Percentiles rank a stretch among this genome's conserved stretches.
These are phyloP conservation scores for Myotis pilosus DNA, from an alignment of 2,797 vertebrate genomes.

Conservation along the genomic window DNA sequence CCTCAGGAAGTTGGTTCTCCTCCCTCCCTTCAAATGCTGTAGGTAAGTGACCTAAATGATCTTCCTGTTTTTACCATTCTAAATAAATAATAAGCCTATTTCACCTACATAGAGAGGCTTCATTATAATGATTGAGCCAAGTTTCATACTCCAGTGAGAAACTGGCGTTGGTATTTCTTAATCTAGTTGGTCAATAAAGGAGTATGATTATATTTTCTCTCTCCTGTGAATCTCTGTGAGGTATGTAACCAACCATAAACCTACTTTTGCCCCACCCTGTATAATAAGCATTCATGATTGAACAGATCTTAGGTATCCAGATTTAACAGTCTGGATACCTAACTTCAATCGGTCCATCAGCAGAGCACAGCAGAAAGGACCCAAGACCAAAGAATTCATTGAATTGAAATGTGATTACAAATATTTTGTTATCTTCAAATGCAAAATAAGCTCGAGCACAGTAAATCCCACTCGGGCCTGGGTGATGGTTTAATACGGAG, in stretches of 20 bases:
- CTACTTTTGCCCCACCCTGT: background rate
- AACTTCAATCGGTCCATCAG: too few species aligned
- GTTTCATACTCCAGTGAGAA: background rate
- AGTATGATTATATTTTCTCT: background rate
- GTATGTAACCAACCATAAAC: background rate
- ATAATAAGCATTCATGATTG: background rate
- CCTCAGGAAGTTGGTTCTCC: background rate
- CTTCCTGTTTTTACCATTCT: background rate
- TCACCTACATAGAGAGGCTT: background rate
- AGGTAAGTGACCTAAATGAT: background rate
- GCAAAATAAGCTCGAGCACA: background rate
- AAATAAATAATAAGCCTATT: background rate
- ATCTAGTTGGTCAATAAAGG: background rate
- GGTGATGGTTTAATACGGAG: background rate
- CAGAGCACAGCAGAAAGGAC: background rate
- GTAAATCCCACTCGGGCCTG: background rate
- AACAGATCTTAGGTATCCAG: background rate
- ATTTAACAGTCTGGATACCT: too few species aligned
- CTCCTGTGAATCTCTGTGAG: background rate
- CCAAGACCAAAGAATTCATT: background rate
- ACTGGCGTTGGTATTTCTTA: background rate
- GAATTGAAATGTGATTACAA: constrained; percentile 25
- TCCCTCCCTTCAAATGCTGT: too few species aligned
- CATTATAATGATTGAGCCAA: background rate
- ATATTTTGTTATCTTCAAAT: constrained; percentile 34